Conservation (phyloP, 2,888 invertebrate genomes). For the Aphelenchoides bicaudatus region DNA sequence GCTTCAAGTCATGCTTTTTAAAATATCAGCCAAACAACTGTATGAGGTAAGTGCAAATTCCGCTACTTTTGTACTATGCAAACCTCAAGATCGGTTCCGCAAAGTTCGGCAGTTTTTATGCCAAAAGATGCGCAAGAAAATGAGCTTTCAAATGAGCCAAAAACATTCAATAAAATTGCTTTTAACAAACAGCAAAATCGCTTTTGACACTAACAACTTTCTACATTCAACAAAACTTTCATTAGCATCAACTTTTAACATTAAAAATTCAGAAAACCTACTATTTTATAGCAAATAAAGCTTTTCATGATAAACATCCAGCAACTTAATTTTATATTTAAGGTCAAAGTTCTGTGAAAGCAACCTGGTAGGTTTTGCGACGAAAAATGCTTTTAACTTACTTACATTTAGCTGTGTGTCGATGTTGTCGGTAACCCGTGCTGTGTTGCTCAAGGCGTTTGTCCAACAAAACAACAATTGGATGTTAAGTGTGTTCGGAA, state of each 20-base stretch:
- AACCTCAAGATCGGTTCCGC: background rate
- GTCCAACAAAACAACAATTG: slow-evolving; percentile 26
- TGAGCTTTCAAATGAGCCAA: background rate
- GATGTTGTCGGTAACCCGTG: slow-evolving; percentile 24
- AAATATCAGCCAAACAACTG: slow-evolving; percentile 18
- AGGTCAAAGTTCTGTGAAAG: slow-evolving; percentile 1
- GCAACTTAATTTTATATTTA: no score
- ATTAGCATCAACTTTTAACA: background rate
- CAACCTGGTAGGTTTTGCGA: slow-evolving; percentile 9
- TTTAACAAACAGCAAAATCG: background rate
- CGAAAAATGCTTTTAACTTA: background rate
- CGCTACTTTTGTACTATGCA: no score
- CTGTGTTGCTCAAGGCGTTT: slow-evolving; percentile 26
- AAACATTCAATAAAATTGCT: background rate
- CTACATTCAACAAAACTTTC: background rate
- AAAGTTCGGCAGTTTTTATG: background rate
- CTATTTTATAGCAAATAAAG: background rate
- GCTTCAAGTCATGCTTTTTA: slow-evolving; percentile 17
- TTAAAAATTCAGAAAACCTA: background rate
- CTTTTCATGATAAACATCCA: background rate
- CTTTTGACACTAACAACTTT: background rate
- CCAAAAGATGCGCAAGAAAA: background rate
- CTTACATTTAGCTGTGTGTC: slow-evolving; percentile 26
- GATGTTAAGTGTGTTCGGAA: slow-evolving; percentile 15
- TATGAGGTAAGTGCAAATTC: no score